A percentile compares a stretch with the other conserved stretches of the same genome.
Conservation (phyloP, 1,140 invertebrate genomes). For the Neoseiulus cucumeris region DNA sequence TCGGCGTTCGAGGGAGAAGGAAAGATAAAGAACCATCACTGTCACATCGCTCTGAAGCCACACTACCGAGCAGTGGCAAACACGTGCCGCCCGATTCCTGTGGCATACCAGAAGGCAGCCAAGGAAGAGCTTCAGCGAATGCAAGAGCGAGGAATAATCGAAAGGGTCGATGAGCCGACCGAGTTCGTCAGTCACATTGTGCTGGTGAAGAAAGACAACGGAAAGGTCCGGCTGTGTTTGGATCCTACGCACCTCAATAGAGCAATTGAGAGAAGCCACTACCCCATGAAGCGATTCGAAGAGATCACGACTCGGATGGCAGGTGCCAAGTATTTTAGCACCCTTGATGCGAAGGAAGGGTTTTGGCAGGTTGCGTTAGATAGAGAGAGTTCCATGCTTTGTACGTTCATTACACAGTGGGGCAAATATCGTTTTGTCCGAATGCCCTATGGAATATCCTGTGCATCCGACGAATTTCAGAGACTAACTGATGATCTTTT, state of each 20-base stretch:
- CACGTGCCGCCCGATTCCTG: conserved; percentile 13
- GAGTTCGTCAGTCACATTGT: conserved; percentile 20
- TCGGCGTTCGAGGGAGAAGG: background rate
- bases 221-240: conserved; percentile 16
- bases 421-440: background rate
- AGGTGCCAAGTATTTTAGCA: background rate
- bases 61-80: background rate
- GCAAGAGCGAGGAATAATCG: conserved; percentile 20
- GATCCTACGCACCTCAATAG: conserved; percentile 22
- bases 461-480: background rate
- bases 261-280: conserved; percentile 16
- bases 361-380: no score
- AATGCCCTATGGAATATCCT: background rate
- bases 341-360: background rate
- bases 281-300: background rate
- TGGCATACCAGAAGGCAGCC: conserved; percentile 11
- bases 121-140: conserved; percentile 17
- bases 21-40: background rate
- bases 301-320: background rate
- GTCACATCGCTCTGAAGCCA: conserved; percentile 10
- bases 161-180: conserved; percentile 21
- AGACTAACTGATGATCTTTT: background rate
- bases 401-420: background rate
- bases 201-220: conserved; percentile 18
- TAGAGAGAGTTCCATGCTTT: background rate